Conservation (phyloP, 2,113 vertebrate genomes). For the Strix uralensis region DNA sequence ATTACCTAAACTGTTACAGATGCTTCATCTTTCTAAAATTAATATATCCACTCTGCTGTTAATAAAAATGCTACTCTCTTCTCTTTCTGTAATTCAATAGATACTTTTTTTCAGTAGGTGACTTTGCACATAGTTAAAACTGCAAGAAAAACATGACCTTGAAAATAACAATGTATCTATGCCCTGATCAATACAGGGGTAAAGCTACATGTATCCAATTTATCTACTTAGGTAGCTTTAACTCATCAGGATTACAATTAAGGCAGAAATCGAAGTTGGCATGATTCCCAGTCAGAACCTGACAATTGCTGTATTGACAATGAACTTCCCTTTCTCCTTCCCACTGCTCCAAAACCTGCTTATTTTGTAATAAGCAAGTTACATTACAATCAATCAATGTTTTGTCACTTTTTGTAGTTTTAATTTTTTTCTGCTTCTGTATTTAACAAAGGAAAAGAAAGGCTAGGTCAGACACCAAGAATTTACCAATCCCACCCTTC, state of each 20-base stretch:
- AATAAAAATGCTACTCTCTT: neutral
- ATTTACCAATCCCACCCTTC: neutral
- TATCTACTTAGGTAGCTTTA: neutral
- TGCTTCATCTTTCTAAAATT: neutral
- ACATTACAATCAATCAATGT: neutral
- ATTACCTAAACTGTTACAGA: neutral
- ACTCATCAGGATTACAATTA: neutral
- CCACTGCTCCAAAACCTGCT: neutral
- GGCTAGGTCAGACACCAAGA: neutral
- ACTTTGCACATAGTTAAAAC: neutral
- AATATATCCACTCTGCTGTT: neutral
- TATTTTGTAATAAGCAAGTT: neutral
- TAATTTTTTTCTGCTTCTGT: neutral
- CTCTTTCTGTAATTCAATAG: neutral
- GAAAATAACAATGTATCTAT: neutral
- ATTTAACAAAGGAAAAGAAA: neutral
- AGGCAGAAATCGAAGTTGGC: slow-evolving; percentile 4
- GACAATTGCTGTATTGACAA: neutral
- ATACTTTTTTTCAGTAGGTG: neutral
- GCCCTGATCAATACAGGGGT: neutral
- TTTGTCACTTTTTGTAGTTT: neutral
- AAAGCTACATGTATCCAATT: neutral
- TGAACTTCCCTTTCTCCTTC: neutral
- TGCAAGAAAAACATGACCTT: neutral
- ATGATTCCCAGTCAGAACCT: neutral